phyloP scores from a whole-genome alignment of 2,888 invertebrate genomes.

The Flexamia atlantica region DNA sequence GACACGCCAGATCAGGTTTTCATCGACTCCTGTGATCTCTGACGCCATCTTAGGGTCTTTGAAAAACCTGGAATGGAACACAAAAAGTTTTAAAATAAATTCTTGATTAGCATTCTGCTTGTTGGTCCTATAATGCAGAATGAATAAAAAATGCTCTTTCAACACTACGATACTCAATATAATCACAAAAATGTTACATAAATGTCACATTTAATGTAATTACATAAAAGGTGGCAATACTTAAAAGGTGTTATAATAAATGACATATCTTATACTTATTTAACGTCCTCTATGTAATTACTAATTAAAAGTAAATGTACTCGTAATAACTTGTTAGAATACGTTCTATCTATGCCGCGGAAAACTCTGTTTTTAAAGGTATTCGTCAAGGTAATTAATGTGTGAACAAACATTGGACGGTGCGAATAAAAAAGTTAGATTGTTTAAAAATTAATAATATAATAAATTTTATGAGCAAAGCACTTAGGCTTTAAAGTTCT shows the following conservation, averaged over 20 bases:
- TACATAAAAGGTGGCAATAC: neutral
- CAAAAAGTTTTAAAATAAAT: neutral
- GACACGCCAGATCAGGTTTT: neutral
- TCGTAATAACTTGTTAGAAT: neutral
- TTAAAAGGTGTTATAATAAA: neutral
- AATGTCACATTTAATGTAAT: neutral
- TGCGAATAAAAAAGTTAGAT: neutral
- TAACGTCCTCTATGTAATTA: neutral
- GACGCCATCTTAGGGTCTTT: neutral
- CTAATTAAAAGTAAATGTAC: neutral
- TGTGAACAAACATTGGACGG: neutral
- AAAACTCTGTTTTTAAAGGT: neutral
- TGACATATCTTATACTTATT: neutral
- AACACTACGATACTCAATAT: neutral
- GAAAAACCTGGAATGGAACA: neutral
- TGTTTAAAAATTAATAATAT: no score
- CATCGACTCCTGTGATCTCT: slow-evolving; percentile 11
- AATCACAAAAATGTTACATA: no score
- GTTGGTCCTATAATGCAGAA: neutral
- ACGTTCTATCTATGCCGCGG: neutral
- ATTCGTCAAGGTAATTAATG: no score
- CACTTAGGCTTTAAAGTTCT: no score
- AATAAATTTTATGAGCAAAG: no score
- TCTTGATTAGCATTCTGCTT: neutral
- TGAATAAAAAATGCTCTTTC: neutral